phyloP scores from a whole-genome alignment of 2,888 invertebrate species.

The Thera britannica region DNA sequence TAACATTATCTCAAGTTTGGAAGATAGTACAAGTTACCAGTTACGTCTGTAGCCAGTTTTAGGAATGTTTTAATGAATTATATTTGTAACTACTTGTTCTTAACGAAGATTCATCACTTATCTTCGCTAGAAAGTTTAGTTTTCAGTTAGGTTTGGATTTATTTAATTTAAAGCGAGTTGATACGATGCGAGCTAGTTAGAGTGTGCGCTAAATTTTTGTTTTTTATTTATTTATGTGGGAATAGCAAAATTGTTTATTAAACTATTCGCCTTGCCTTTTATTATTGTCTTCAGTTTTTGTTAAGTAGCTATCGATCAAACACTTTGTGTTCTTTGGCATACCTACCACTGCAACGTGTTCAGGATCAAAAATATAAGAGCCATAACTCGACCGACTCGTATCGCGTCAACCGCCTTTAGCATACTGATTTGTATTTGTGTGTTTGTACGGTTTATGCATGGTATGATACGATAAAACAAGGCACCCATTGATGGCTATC shows the following conservation, averaged over 20 bases:
- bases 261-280: too few relatives aligned
- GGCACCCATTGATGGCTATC: slow-evolving; percentile 6
- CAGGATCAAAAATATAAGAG: not conserved
- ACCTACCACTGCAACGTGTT: not conserved
- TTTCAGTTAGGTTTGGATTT: slow-evolving; percentile 14
- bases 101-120: not conserved
- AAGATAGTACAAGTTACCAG: not conserved
- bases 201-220: not conserved
- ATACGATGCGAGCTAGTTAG: slow-evolving; percentile 10
- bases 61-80: slow-evolving; percentile 46
- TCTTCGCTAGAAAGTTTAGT: slow-evolving; percentile 16
- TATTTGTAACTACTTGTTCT: slow-evolving; percentile 10
- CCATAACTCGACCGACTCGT: not conserved
- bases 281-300: too few relatives aligned
- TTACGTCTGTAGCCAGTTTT: slow-evolving; percentile 14
- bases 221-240: not conserved
- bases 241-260: too few relatives aligned
- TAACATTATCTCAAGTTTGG: not conserved
- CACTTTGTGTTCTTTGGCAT: not conserved
- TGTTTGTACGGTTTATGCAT: slow-evolving; percentile 49
- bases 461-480: slow-evolving; percentile 41
- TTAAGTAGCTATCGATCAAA: not conserved
- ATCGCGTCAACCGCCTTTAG: slow-evolving; percentile 38
- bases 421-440: slow-evolving; percentile 51
- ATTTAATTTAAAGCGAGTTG: slow-evolving; percentile 12